Evolutionary conservation across 1,140 invertebrate species (phyloP).

Genomic region (Tetranychus cinnabarinus): DNA sequence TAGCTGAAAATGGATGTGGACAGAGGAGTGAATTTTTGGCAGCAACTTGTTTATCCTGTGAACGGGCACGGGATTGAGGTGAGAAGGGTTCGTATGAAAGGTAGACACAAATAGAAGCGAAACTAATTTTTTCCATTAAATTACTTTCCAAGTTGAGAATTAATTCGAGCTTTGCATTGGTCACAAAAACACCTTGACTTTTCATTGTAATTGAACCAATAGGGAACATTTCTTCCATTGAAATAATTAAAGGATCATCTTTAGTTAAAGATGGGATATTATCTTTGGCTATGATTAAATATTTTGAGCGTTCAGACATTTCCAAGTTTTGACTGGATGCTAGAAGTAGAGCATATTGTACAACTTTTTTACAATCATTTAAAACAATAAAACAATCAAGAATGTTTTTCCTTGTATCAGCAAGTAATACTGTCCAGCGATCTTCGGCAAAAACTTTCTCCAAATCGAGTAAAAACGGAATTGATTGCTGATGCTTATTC

Average conservation of each 20-base stretch:
- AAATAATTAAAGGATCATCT: not conserved
- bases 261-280: not conserved
- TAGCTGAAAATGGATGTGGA: not conserved
- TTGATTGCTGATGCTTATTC: slow-evolving; percentile 61
- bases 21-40: not conserved
- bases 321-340: not conserved
- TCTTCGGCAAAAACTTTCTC: slow-evolving; percentile 62
- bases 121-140: not conserved
- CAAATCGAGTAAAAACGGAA: slow-evolving; percentile 61
- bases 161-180: not conserved
- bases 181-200: not conserved
- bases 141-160: not conserved
- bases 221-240: not conserved
- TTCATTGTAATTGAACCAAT: not conserved
- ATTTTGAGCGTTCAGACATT: not conserved
- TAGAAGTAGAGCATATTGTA: not conserved
- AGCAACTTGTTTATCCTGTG: not conserved
- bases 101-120: not conserved
- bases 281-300: not conserved
- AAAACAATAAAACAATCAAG: slow-evolving; percentile 28
- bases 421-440: slow-evolving; percentile 50
- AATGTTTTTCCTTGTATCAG: slow-evolving; percentile 31
- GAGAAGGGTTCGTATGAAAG: not conserved
- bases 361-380: not conserved
- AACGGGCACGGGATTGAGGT: not conserved